These are phyloP conservation scores for Motacilla alba DNA, from an alignment of 2,113 vertebrate genomes.

Conservation along the genomic window DNA sequence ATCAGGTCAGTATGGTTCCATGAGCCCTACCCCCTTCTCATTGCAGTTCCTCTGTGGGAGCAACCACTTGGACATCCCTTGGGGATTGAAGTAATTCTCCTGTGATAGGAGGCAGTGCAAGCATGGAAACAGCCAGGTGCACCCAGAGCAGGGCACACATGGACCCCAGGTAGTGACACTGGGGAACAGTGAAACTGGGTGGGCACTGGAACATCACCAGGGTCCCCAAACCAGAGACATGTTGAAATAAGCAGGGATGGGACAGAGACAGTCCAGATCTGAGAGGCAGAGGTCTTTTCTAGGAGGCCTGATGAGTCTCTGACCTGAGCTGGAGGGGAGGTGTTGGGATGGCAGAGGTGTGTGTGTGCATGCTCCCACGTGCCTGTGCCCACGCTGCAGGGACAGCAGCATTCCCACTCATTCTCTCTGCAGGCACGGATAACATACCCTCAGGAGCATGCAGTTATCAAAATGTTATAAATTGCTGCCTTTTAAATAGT, in stretches of 20 bases:
- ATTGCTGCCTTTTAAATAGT: slow-evolving; percentile 26
- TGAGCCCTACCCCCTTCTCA: neutral
- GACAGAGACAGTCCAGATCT: neutral
- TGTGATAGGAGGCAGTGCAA: neutral
- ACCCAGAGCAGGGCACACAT: accelerated
- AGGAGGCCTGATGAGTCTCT: neutral
- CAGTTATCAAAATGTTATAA: slow-evolving; percentile 38
- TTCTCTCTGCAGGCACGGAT: neutral
- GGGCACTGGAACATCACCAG: neutral
- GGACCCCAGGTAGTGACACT: too few species aligned
- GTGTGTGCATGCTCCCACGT: accelerated
- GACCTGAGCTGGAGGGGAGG: neutral
- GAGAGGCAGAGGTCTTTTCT: neutral
- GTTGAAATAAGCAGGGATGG: neutral
- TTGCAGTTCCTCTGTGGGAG: neutral
- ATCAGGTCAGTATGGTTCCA: neutral
- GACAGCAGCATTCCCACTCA: neutral
- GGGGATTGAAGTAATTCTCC: neutral
- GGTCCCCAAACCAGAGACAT: neutral
- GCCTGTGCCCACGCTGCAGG: neutral
- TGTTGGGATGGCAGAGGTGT: neutral
- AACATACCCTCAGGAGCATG: neutral
- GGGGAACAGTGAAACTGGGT: neutral
- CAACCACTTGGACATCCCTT: neutral
- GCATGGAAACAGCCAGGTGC: neutral